Percentiles rank a stretch among this genome's conserved stretches.
Evolutionary conservation across 1,140 invertebrate genomes (phyloP).

Genomic region (Phortica variegata): DNA sequence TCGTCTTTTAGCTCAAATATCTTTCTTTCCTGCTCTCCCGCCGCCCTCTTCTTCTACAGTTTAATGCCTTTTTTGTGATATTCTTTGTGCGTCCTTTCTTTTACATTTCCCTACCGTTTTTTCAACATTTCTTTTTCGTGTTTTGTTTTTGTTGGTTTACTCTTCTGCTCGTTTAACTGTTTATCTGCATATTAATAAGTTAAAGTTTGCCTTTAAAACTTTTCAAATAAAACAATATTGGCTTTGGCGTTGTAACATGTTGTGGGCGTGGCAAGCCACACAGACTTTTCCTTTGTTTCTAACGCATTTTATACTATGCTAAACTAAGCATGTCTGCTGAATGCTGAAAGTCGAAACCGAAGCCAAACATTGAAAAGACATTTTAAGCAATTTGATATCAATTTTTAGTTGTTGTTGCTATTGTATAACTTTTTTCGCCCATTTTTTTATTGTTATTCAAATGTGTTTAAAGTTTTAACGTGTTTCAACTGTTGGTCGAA

Average conservation of each 20-base stretch:
- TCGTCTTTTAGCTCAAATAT: no score
- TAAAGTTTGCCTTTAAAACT: conserved; percentile 17
- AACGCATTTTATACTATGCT: no score
- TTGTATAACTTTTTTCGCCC: no score
- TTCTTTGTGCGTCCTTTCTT: no score
- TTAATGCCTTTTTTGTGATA: conserved; percentile 19
- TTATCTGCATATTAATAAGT: conserved; percentile 34
- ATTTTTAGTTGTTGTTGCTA: neutral
- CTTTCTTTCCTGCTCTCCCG: no score
- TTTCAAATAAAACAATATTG: conserved; percentile 17
- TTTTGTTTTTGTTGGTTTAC: no score
- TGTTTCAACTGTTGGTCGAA: no score
- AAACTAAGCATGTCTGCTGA: conserved; percentile 3
- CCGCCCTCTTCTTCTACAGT: no score
- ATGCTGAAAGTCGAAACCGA: neutral
- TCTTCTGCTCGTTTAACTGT: conserved; percentile 22
- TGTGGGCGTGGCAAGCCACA: conserved; percentile 27
- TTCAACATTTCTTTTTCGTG: no score
- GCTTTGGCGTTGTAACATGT: conserved; percentile 32
- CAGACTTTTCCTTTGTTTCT: conserved; percentile 11
- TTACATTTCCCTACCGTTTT: no score
- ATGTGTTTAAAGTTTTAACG: no score
- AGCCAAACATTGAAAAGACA: neutral
- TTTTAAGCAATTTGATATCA: neutral
- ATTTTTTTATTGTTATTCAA: no score